Evolutionary conservation across 2,888 invertebrate genomes (phyloP).

Genomic region (Stenodera caucasica): DNA sequence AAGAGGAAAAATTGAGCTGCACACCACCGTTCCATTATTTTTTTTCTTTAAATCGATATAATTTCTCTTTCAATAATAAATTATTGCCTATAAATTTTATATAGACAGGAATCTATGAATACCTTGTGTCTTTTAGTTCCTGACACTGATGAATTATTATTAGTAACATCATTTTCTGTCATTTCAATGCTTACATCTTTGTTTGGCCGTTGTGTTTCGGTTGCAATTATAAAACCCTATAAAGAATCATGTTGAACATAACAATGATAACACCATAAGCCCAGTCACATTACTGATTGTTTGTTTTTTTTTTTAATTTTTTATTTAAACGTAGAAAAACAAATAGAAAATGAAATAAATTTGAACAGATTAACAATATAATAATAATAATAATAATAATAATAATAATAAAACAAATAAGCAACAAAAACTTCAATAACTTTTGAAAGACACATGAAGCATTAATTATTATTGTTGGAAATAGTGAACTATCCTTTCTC

Average conservation of each 20-base stretch:
- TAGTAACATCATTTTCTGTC: conserved; percentile 47
- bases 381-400: too few species aligned
- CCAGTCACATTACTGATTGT: background rate
- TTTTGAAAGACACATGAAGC: conserved; percentile 13
- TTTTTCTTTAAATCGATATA: background rate
- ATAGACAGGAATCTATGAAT: conserved; percentile 22
- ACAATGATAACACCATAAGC: conserved; percentile 9
- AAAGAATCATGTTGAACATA: conserved; percentile 42
- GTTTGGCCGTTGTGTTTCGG: conserved; percentile 47
- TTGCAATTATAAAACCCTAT: conserved; percentile 51
- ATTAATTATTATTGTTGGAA: conserved; percentile 6
- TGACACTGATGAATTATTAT: conserved; percentile 42
- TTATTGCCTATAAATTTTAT: conserved; percentile 9
- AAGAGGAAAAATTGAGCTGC: too few species aligned
- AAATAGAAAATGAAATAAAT: conserved; percentile 10
- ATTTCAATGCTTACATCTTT: conserved; percentile 53
- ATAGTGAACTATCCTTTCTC: background rate
- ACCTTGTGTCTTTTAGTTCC: conserved; percentile 44
- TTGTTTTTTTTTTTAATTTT: background rate
- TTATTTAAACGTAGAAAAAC: background rate
- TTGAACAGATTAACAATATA: conserved; percentile 4
- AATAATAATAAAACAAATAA: background rate
- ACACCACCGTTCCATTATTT: too few species aligned
- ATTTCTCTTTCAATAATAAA: conserved; percentile 8
- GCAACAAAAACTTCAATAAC: too few species aligned